Evolutionary conservation across 2,888 invertebrate species (phyloP).

Genomic region (Xestia c-nigrum): DNA sequence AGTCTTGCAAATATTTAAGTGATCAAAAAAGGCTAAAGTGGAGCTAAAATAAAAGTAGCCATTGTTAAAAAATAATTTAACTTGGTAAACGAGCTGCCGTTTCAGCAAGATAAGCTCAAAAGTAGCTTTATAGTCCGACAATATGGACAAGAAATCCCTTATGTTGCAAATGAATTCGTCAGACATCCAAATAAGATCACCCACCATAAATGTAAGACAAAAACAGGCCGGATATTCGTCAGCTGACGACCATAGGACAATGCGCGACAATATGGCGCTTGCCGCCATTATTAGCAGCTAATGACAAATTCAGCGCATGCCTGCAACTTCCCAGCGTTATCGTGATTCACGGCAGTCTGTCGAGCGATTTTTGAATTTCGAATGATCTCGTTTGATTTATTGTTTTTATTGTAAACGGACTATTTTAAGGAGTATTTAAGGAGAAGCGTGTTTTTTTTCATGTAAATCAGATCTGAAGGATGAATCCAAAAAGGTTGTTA

Average conservation of each 20-base stretch:
- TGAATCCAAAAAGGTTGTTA: neutral
- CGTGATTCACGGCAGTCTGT: slow-evolving; percentile 77
- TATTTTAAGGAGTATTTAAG: slow-evolving; percentile 50
- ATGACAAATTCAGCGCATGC: slow-evolving; percentile 83
- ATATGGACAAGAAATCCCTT: slow-evolving; percentile 49
- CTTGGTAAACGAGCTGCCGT: neutral
- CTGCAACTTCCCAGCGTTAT: slow-evolving; percentile 77
- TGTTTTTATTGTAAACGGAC: slow-evolving; percentile 40
- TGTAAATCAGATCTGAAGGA: neutral
- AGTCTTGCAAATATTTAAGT: neutral
- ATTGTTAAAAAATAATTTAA: slow-evolving; percentile 16
- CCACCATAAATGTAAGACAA: slow-evolving; percentile 68
- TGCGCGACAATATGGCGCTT: slow-evolving; percentile 74
- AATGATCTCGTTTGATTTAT: slow-evolving; percentile 65
- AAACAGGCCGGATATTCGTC: slow-evolving; percentile 78
- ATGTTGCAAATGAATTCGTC: slow-evolving; percentile 57
- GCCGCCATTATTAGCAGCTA: slow-evolving; percentile 69
- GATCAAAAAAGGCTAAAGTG: neutral
- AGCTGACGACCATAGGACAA: slow-evolving; percentile 76
- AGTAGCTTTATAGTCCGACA: slow-evolving; percentile 35
- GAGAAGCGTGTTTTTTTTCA: slow-evolving; percentile 8
- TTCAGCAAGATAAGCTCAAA: slow-evolving; percentile 49
- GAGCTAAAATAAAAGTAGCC: neutral
- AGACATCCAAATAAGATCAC: slow-evolving; percentile 66
- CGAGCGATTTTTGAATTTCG: slow-evolving; percentile 71